Base-by-base conservation (phyloP, 2,113 vertebrate species). In the Centropus unirufus region DNA sequence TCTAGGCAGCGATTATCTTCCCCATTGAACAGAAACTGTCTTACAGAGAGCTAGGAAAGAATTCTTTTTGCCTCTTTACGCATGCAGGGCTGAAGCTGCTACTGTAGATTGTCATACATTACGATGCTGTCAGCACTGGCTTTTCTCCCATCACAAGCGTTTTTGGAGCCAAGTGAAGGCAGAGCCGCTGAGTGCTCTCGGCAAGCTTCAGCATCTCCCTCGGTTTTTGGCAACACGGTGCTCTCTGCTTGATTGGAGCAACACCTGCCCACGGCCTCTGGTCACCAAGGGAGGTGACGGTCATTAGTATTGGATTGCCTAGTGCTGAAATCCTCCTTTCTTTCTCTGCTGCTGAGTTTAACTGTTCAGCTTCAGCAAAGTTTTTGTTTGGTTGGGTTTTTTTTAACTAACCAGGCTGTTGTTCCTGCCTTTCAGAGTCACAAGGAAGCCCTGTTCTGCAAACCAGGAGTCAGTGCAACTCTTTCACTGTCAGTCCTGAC, bases 101-200 rank as follows among this genome's bases (percentile, higher is more conserved):
- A 32, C 93, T 86, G 90, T 39, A 86, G 67, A 34, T 90, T 66
- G 57, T 95, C 55, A 57, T 63, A 36, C 29, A 70, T 92, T 63
- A 83, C 85, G 78, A 14, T 70, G 8, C 51, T 96, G 90, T 94
- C 85, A 95, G 88, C 90, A 9, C 52, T 95, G 92, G 79, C 87
- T 90, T 83, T 59, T 51, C 0, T 66, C 87, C 84, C 63, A 29
- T 79, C 42, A 13, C 4, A 51, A 61, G 42, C 9, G 8, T 1
- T 75, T 93, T 42, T 57, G 74, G 79, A 90, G 86, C 83, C 81
- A 89, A 40, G n/a, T 2, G 0, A 74, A 78, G 26, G 64, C 85
- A 67, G 52, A 75, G 69, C 74, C 40, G 27, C 82, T 55, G 88
- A 85, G 75, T 52, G 9, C 13, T 73, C 67, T 62, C 8, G 0